Percentiles rank a stretch among this genome's conserved stretches.
These are phyloP conservation scores for Drosophila koepferae DNA, from an alignment of 2,888 invertebrate species.

Conservation along the genomic window DNA sequence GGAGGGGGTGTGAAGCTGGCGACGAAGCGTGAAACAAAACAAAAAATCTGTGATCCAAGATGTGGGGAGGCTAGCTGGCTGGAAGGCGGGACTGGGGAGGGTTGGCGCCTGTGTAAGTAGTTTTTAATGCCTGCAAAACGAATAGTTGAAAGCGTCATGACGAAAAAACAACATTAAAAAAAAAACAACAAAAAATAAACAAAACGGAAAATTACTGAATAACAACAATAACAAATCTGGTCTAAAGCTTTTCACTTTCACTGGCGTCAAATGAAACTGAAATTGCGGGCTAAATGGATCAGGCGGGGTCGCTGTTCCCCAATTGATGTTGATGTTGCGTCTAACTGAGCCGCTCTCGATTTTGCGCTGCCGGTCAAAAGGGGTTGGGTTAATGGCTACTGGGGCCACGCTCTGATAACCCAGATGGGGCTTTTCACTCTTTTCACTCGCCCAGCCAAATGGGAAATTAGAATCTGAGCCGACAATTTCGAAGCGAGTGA, in stretches of 20 bases:
- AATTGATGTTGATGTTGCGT: slow-evolving; percentile 7
- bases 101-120: slow-evolving; percentile 30
- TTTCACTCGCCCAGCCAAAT: slow-evolving; percentile 15
- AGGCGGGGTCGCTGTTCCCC: slow-evolving; percentile 34
- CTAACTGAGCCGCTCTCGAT: slow-evolving; percentile 1
- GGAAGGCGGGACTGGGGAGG: background rate
- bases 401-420: slow-evolving; percentile 63
- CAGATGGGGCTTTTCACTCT: slow-evolving; percentile 4
- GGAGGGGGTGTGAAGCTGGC: background rate
- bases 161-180: slow-evolving; percentile 1
- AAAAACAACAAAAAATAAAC: slow-evolving; percentile 19
- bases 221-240: slow-evolving; percentile 31
- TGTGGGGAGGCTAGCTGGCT: background rate
- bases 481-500: background rate
- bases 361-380: slow-evolving; percentile 11
- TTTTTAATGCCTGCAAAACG: slow-evolving; percentile 42
- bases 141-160: slow-evolving; percentile 11
- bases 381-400: slow-evolving; percentile 30
- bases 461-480: slow-evolving; percentile 15
- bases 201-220: slow-evolving; percentile 64
- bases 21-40: slow-evolving; percentile 51
- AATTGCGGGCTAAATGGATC: slow-evolving; percentile 21
- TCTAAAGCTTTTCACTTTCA: slow-evolving; percentile 69
- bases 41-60: slow-evolving; percentile 47
- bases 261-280: slow-evolving; percentile 30